Evolutionary conservation across 2,797 vertebrate genomes (phyloP).

Genomic region (Astyanax mexicanus): DNA sequence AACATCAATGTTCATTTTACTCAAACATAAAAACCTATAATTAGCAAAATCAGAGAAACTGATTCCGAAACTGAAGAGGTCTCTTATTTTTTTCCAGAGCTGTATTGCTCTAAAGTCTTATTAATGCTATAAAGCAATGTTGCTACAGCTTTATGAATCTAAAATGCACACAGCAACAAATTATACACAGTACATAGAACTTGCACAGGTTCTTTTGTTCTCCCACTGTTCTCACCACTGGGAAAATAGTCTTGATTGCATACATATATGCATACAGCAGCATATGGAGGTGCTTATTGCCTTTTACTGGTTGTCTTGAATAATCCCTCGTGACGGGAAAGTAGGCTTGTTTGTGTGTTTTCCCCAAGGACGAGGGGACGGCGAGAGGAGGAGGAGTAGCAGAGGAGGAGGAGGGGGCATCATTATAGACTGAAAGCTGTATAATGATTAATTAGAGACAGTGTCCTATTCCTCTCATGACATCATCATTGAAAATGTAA

Average conservation of each 20-base stretch:
- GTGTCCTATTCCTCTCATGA: slow-evolving; percentile 61
- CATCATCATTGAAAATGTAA: slow-evolving; percentile 66
- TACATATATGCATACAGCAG: slow-evolving; percentile 37
- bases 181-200: too few species aligned
- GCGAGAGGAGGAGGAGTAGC: background rate
- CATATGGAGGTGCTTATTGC: slow-evolving; percentile 19
- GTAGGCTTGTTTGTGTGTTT: background rate
- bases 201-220: too few species aligned
- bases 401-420: background rate
- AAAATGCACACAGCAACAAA: too few species aligned
- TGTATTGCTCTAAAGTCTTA: too few species aligned
- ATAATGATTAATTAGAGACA: slow-evolving; percentile 71
- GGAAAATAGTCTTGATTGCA: slow-evolving; percentile 4
- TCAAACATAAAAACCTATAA: too few species aligned
- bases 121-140: too few species aligned
- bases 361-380: slow-evolving; percentile 29
- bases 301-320: slow-evolving; percentile 42
- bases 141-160: too few species aligned
- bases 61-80: too few species aligned
- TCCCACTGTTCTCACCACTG: too few species aligned
- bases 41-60: too few species aligned
- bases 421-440: slow-evolving; percentile 62
- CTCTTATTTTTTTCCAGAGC: too few species aligned
- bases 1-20: too few species aligned
- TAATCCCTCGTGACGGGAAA: slow-evolving; percentile 45